Evolutionary conservation across 2,797 vertebrate species (phyloP).

Genomic region (Sitta carolinensis): DNA sequence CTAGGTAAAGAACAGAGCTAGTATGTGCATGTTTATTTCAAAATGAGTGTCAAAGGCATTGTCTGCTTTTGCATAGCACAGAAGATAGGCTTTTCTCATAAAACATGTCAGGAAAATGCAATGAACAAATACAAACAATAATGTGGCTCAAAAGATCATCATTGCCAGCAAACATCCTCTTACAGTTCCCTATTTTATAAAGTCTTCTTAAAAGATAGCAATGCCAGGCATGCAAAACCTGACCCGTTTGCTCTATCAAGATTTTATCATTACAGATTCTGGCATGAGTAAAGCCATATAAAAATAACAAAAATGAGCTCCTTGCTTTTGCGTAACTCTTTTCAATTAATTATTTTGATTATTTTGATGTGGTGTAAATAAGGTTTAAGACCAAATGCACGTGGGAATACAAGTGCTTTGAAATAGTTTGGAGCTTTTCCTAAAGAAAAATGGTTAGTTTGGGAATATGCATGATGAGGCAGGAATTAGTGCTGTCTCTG

Average conservation of each 20-base stretch:
- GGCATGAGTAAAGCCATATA: not conserved
- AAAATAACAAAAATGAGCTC: not conserved
- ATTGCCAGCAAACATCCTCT: not conserved
- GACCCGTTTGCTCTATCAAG: not conserved
- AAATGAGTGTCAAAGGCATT: not conserved
- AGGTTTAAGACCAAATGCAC: not conserved
- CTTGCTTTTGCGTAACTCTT: not conserved
- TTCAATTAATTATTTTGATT: not conserved
- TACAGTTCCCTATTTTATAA: not conserved
- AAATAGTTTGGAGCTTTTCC: not conserved
- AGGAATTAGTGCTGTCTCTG: not conserved
- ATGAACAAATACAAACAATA: not conserved
- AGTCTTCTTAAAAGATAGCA: not conserved
- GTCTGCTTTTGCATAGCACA: not conserved
- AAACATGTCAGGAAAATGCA: not conserved
- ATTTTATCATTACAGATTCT: not conserved
- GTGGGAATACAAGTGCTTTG: not conserved
- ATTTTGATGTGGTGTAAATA: not conserved
- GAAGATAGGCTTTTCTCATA: not conserved
- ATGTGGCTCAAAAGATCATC: not conserved
- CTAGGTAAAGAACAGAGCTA: not conserved
- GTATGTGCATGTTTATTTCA: not conserved
- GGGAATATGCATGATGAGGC: not conserved
- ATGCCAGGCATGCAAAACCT: not conserved
- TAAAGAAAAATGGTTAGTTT: not conserved